These are phyloP conservation scores for Drosophila meridionalis DNA, from an alignment of 2,888 invertebrate genomes.

Conservation along the genomic window DNA sequence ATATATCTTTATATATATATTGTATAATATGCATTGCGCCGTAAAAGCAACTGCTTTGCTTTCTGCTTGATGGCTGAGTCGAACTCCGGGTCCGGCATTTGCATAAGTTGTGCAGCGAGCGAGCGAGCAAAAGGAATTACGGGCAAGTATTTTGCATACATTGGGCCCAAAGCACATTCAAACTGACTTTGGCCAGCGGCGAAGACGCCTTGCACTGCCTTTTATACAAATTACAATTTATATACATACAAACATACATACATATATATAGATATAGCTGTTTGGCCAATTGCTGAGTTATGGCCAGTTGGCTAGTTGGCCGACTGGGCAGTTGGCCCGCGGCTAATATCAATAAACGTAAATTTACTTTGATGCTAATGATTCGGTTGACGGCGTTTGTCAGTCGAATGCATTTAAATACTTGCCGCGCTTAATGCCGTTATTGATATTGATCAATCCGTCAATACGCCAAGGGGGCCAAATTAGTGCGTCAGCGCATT, in stretches of 20 bases:
- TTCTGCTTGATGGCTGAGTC: constrained; percentile 45
- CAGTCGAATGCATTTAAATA: constrained; percentile 21
- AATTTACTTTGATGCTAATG: constrained; percentile 72
- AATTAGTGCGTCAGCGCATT: constrained; percentile 58
- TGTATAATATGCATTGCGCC: constrained; percentile 53
- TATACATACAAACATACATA: constrained; percentile 3
- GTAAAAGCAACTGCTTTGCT: constrained; percentile 55
- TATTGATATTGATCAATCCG: constrained; percentile 46
- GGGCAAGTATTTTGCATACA: constrained; percentile 67
- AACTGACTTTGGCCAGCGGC: constrained; percentile 31
- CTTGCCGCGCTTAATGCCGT: constrained; percentile 28
- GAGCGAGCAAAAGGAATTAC: constrained; percentile 48
- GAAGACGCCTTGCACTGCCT: constrained; percentile 33
- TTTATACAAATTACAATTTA: constrained; percentile 52
- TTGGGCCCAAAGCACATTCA: constrained; percentile 36
- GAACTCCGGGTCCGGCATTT: constrained; percentile 41
- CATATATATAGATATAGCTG: neutral
- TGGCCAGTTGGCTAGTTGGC: constrained; percentile 15
- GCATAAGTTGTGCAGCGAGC: constrained; percentile 65
- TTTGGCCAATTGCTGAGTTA: constrained; percentile 33
- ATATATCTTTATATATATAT: constrained; percentile 18
- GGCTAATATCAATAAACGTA: constrained; percentile 52
- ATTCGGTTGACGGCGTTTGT: constrained; percentile 50
- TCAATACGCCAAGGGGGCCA: constrained; percentile 54
- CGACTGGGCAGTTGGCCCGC: constrained; percentile 14